phyloP scores from a whole-genome alignment of 2,113 vertebrate species.

The Antechinus flavipes region DNA sequence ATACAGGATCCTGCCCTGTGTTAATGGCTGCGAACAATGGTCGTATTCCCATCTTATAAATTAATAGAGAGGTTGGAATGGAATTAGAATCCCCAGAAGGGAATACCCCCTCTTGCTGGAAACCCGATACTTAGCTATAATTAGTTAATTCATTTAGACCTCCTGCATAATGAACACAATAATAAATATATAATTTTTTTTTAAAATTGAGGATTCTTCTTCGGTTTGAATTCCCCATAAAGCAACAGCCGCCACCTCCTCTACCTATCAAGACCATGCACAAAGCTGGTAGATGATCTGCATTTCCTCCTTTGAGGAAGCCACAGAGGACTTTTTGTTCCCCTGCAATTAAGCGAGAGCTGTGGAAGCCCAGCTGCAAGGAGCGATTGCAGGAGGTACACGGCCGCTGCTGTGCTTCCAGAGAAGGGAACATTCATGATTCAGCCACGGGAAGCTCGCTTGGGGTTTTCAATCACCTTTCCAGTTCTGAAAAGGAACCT shows the following conservation, averaged over 20 bases:
- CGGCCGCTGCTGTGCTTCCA: background rate
- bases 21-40: background rate
- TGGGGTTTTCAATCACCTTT: conserved; percentile 13
- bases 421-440: conserved; percentile 35
- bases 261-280: conserved; percentile 14
- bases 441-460: conserved; percentile 51
- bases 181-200: conserved; percentile 56
- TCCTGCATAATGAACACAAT: background rate
- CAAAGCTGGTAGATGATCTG: conserved; percentile 63
- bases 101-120: conserved; percentile 27
- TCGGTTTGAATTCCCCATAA: conserved; percentile 8
- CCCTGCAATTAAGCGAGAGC: conserved; percentile 72
- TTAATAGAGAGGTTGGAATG: conserved; percentile 71
- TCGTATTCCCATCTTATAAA: conserved; percentile 73
- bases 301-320: conserved; percentile 71
- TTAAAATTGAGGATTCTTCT: conserved; percentile 44
- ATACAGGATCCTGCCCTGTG: background rate
- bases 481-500: conserved; percentile 29
- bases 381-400: conserved; percentile 34
- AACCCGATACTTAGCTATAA: conserved; percentile 25
- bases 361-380: conserved; percentile 75
- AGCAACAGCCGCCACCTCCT: background rate
- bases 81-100: conserved; percentile 74
- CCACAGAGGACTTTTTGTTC: conserved; percentile 65
- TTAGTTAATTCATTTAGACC: conserved; percentile 61